phyloP scores from a whole-genome alignment of 2,888 invertebrate genomes.

The Lochmaea capreae region DNA sequence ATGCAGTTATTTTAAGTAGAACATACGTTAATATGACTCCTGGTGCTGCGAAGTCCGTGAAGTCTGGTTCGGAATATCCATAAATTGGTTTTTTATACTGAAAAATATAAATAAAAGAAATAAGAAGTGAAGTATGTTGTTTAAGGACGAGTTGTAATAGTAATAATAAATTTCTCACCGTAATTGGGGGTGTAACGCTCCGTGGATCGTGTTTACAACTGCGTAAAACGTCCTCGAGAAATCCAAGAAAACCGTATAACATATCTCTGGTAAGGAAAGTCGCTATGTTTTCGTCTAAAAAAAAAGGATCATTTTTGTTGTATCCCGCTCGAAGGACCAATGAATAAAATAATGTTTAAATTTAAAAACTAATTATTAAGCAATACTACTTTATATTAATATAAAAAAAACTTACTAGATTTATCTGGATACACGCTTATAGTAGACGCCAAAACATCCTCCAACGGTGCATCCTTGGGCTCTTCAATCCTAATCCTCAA shows the following conservation, averaged over 20 bases:
- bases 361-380: too few relatives aligned
- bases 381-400: too few relatives aligned
- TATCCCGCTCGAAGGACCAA: too few relatives aligned
- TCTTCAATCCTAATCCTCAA: slow-evolving; percentile 68
- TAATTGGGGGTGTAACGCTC: slow-evolving; percentile 72
- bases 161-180: slow-evolving; percentile 62
- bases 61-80: slow-evolving; percentile 81
- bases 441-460: slow-evolving; percentile 73
- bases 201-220: slow-evolving; percentile 75
- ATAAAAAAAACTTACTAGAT: slow-evolving; percentile 89
- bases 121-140: too few relatives aligned
- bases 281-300: slow-evolving; percentile 89
- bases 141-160: neutral
- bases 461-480: slow-evolving; percentile 69
- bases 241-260: slow-evolving; percentile 77
- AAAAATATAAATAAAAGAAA: slow-evolving; percentile 44
- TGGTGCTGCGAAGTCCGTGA: slow-evolving; percentile 95
- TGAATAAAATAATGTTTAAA: too few relatives aligned
- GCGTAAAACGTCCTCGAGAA: slow-evolving; percentile 73
- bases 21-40: slow-evolving; percentile 89
- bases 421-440: slow-evolving; percentile 83
- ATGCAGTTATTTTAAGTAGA: neutral
- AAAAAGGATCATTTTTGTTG: neutral
- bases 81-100: slow-evolving; percentile 81
- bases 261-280: slow-evolving; percentile 81